Evolutionary conservation across 2,797 vertebrate genomes (phyloP).

Genomic region (Enteromius paludinosus): DNA sequence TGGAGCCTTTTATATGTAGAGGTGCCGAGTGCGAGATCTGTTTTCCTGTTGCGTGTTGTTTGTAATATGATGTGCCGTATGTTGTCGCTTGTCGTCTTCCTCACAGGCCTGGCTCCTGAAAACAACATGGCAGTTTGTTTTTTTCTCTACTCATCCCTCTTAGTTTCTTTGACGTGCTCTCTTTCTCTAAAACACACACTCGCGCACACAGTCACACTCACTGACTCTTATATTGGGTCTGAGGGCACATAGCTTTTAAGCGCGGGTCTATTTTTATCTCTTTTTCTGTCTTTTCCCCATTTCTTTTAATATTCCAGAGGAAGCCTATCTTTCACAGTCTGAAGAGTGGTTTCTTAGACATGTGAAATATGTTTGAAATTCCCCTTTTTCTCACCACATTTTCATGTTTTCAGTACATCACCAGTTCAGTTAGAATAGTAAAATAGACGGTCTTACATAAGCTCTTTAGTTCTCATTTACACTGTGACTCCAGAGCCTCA

Average conservation of each 20-base stretch:
- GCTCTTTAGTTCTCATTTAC: slow-evolving; percentile 45
- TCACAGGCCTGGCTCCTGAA: slow-evolving; percentile 27
- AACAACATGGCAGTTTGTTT: slow-evolving; percentile 34
- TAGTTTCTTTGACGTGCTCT: slow-evolving; percentile 32
- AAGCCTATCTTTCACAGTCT: slow-evolving; percentile 33
- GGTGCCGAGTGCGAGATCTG: slow-evolving; percentile 3
- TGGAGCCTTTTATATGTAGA: slow-evolving; percentile 23
- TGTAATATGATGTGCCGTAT: slow-evolving; percentile 30
- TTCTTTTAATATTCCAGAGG: slow-evolving; percentile 18
- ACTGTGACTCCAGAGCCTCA: slow-evolving; percentile 12
- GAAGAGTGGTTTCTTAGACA: slow-evolving; percentile 38
- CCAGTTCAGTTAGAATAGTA: slow-evolving; percentile 33
- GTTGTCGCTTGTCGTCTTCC: slow-evolving; percentile 27
- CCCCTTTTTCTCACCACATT: slow-evolving; percentile 22
- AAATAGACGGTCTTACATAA: slow-evolving; percentile 17
- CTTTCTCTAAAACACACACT: slow-evolving; percentile 39
- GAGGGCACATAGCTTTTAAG: slow-evolving; percentile 48
- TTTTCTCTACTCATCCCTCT: slow-evolving; percentile 30
- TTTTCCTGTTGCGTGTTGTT: slow-evolving; percentile 21
- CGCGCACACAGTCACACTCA: not conserved
- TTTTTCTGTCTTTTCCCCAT: slow-evolving; percentile 7
- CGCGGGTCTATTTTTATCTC: slow-evolving; percentile 50
- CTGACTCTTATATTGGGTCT: slow-evolving; percentile 44
- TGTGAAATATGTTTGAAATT: slow-evolving; percentile 27
- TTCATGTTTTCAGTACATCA: slow-evolving; percentile 15